phyloP scores from a whole-genome alignment of 92 coral and sea anemone genomes.

The Heteractis magnifica region DNA sequence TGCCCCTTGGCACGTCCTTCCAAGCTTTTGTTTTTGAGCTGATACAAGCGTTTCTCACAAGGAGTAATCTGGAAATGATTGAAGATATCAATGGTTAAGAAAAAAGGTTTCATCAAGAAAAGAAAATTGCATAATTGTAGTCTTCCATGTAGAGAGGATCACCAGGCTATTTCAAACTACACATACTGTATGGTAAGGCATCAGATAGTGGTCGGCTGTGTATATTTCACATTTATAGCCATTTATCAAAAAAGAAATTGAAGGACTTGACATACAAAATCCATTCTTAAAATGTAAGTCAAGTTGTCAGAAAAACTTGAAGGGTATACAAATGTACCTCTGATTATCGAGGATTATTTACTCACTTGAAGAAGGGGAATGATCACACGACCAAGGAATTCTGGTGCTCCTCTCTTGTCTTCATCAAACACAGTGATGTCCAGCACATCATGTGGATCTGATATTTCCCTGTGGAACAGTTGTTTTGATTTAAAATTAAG shows the following conservation, averaged over 20 bases:
- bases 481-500: background rate
- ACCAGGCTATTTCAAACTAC: too few species aligned
- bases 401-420: slow-evolving; percentile 99
- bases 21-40: slow-evolving; percentile 87
- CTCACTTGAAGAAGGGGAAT: slow-evolving; percentile 88
- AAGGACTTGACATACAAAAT: too few species aligned
- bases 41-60: slow-evolving; percentile 95
- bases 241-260: too few species aligned
- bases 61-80: slow-evolving; percentile 60
- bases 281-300: too few species aligned
- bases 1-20: slow-evolving; percentile 97
- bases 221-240: too few species aligned
- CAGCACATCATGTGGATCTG: slow-evolving; percentile 85
- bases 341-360: background rate
- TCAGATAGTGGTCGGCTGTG: too few species aligned
- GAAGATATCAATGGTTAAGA: background rate
- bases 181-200: too few species aligned
- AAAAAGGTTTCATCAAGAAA: background rate
- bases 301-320: too few species aligned
- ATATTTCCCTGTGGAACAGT: slow-evolving; percentile 56
- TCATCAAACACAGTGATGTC: slow-evolving; percentile 96
- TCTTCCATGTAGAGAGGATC: too few species aligned
- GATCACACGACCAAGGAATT: slow-evolving; percentile 90
- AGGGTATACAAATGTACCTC: background rate
- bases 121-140: background rate